A percentile compares a stretch with the other conserved stretches of the same genome.
These are phyloP conservation scores for Brachycybe producta DNA, from an alignment of 2,888 invertebrate species.

Conservation along the genomic window DNA sequence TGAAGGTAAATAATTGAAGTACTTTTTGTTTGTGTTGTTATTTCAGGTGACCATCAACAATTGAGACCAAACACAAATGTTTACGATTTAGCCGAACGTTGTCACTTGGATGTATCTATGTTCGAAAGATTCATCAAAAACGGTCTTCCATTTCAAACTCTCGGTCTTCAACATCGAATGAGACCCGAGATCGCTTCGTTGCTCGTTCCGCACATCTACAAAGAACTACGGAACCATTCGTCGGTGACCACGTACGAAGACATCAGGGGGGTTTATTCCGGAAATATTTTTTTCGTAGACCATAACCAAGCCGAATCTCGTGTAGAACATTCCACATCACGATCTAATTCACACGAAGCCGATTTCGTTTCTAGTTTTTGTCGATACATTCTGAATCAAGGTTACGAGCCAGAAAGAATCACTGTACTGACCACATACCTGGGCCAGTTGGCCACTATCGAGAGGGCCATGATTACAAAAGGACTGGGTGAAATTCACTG, in stretches of 20 bases:
- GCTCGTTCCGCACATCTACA: constrained; percentile 54
- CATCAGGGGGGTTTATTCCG: constrained; percentile 46
- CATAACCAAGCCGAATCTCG: constrained; percentile 45
- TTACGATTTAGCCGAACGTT: constrained; percentile 50
- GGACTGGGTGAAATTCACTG: constrained; percentile 43
- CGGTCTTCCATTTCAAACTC: constrained; percentile 42
- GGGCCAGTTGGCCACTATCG: constrained; percentile 51
- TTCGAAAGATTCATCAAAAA: constrained; percentile 68
- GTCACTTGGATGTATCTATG: constrained; percentile 59
- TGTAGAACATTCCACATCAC: constrained; percentile 36
- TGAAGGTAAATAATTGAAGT: too few relatives aligned
- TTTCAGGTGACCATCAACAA: constrained; percentile 62
- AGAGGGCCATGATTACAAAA: constrained; percentile 31
- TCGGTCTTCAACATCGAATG: constrained; percentile 64
- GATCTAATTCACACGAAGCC: constrained; percentile 51
- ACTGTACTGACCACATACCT: constrained; percentile 60
- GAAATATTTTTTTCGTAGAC: constrained; percentile 53
- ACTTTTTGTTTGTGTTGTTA: too few relatives aligned
- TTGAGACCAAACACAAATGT: constrained; percentile 58
- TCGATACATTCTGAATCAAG: constrained; percentile 46
- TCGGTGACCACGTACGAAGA: constrained; percentile 44
- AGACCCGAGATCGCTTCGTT: constrained; percentile 47
- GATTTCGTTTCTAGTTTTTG: constrained; percentile 48
- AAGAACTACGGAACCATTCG: constrained; percentile 45
- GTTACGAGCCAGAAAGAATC: constrained; percentile 47